phyloP scores from a whole-genome alignment of 2,113 vertebrate species.

The Corydoras sp. region DNA sequence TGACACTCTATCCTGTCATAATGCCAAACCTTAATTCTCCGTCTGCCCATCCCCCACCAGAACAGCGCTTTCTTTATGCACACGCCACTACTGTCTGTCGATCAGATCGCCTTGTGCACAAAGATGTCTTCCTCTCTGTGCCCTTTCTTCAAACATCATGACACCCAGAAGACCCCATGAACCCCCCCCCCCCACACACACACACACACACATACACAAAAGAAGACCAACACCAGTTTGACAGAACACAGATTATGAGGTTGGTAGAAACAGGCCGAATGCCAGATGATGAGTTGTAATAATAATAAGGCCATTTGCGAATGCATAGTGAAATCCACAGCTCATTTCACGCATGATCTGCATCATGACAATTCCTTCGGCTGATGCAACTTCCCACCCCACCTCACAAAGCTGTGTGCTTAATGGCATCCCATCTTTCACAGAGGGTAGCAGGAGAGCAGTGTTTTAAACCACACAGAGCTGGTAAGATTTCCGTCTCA shows the following conservation, averaged over 20 bases:
- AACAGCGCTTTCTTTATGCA: conserved; percentile 59
- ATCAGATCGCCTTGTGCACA: conserved; percentile 55
- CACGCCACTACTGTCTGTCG: conserved; percentile 53
- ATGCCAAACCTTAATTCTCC: conserved; percentile 65
- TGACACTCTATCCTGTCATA: conserved; percentile 57
- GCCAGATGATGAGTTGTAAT: conserved; percentile 40
- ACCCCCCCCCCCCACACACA: too few species aligned
- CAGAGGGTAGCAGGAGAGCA: conserved; percentile 24
- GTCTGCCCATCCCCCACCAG: conserved; percentile 53
- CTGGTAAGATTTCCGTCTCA: conserved; percentile 8
- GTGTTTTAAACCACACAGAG: conserved; percentile 18
- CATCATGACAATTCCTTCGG: conserved; percentile 59
- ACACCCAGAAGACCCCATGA: conserved; percentile 13
- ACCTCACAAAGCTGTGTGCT: conserved; percentile 29
- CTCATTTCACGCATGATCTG: conserved; percentile 62
- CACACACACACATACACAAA: background rate
- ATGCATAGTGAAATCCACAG: conserved; percentile 51
- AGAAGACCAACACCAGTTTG: background rate
- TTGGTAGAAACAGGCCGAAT: conserved; percentile 36
- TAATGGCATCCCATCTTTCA: conserved; percentile 30
- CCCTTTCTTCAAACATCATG: conserved; percentile 28
- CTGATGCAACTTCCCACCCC: conserved; percentile 55
- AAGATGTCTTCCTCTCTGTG: conserved; percentile 55
- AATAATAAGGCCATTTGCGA: conserved; percentile 52
- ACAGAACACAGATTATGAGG: conserved; percentile 38